Evolutionary conservation across 2,797 vertebrate species (phyloP).

Genomic region (Danio aesculapii): DNA sequence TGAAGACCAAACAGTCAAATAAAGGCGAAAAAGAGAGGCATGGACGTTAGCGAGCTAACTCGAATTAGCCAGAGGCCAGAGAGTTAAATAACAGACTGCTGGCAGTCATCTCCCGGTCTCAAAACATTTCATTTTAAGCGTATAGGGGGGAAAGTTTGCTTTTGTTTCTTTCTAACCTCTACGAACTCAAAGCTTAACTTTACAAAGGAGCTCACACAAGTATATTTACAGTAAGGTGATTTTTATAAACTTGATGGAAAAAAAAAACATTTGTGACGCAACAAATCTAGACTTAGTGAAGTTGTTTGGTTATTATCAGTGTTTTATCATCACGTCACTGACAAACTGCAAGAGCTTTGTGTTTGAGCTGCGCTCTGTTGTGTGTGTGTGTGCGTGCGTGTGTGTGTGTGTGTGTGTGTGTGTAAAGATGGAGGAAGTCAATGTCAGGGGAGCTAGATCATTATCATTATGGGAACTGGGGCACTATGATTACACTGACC

Average conservation of each 20-base stretch:
- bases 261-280: not conserved
- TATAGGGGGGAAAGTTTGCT: not conserved
- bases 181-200: not conserved
- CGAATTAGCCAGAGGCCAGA: slow-evolving; percentile 44
- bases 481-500: slow-evolving; percentile 12
- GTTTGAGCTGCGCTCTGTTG: not conserved
- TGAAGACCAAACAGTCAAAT: not conserved
- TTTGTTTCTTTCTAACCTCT: too few species aligned
- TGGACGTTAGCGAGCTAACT: slow-evolving; percentile 30
- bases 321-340: not conserved
- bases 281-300: too few species aligned
- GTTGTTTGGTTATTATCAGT: not conserved
- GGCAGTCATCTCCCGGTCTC: not conserved
- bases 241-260: not conserved
- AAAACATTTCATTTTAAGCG: not conserved
- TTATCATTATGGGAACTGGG: slow-evolving; percentile 47
- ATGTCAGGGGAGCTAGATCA: slow-evolving; percentile 39
- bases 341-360: not conserved
- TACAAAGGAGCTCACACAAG: not conserved
- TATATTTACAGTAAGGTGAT: not conserved
- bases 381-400: not conserved
- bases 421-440: slow-evolving; percentile 25
- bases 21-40: not conserved
- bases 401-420: not conserved
- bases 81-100: slow-evolving; percentile 12